Evolutionary conservation across 2,797 vertebrate species (phyloP).

Genomic region (Hoplostethus atlanticus): DNA sequence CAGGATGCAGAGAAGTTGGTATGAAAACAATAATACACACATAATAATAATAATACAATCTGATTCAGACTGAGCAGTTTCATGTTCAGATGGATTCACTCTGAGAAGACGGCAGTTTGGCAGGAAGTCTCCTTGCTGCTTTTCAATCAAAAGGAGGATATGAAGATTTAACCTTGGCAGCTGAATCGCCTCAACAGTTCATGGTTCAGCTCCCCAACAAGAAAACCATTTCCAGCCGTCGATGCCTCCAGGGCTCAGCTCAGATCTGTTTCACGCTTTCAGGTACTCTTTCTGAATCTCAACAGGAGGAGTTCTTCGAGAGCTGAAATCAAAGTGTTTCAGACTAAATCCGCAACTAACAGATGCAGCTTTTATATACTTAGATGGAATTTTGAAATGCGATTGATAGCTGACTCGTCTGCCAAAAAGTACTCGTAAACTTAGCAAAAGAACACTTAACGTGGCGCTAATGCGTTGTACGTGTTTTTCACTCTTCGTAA

Average conservation of each 20-base stretch:
- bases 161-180: slow-evolving; percentile 11
- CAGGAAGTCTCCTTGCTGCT: slow-evolving; percentile 10
- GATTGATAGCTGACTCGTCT: not conserved
- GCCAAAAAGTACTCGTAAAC: not conserved
- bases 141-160: slow-evolving; percentile 10
- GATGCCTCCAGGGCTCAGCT: not conserved
- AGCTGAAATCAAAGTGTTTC: not conserved
- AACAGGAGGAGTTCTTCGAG: not conserved
- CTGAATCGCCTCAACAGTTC: not conserved
- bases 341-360: not conserved
- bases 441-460: not conserved
- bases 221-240: not conserved
- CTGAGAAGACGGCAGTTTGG: no score
- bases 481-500: not conserved
- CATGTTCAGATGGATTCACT: no score
- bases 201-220: not conserved
- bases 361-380: not conserved
- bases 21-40: no score
- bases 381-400: not conserved
- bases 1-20: not conserved
- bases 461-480: slow-evolving; percentile 1
- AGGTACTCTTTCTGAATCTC: no score
- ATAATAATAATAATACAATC: no score
- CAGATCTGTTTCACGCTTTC: no score
- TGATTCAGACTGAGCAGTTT: no score